Base-by-base conservation (phyloP, 2,888 invertebrate species). In the Nomada lathburiana region DNA sequence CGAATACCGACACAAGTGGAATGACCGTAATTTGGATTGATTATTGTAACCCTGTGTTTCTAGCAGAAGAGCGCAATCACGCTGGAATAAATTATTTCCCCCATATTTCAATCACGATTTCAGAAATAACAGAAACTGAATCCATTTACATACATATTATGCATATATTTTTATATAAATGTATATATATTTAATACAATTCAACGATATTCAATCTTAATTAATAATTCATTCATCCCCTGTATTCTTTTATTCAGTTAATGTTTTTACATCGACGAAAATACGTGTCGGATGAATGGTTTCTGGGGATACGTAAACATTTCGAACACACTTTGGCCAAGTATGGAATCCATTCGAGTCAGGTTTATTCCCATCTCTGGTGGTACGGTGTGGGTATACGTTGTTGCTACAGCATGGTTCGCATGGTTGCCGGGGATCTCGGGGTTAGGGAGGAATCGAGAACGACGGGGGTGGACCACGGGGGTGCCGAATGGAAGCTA, bases 361-460 rank as follows among this genome's bases (percentile, higher is more conserved):
- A 52, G 75, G 75, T 80, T 82, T 70, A 80, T 80, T 70, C 70
- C 80, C 81, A 80, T 80, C 75, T 78, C 62, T 78, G 68, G 68
- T 16, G 44, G 68, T 59, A 44, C 44, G 59, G 76, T 80, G 76
- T 82, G 76, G 79, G 86, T 36, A 36, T 86, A 79, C 74, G 84
- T 82, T 86, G 86, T 84, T 77, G 76, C 72, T 82, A 80, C 85
- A 86, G 79, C 79, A 76, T 80, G 83, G 85, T 81, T 84, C 81
- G 83, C 85, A 82, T 79, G 88, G 86, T 86, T 79, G 84, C 78
- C 70, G 60, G 74, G 79, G 82, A 69, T 68, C 62, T 71, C 60
- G 64, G 71, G 79, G 79, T 65, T 74, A 60, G 65, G 71, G 75
- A 80, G 77, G 76, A 81, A 62, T 80, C 42, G 64, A 50, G 67